Percentiles rank a stretch among this genome's conserved stretches.
These are phyloP conservation scores for Brenthis hecate DNA, from an alignment of 2,888 invertebrate genomes.

Conservation along the genomic window DNA sequence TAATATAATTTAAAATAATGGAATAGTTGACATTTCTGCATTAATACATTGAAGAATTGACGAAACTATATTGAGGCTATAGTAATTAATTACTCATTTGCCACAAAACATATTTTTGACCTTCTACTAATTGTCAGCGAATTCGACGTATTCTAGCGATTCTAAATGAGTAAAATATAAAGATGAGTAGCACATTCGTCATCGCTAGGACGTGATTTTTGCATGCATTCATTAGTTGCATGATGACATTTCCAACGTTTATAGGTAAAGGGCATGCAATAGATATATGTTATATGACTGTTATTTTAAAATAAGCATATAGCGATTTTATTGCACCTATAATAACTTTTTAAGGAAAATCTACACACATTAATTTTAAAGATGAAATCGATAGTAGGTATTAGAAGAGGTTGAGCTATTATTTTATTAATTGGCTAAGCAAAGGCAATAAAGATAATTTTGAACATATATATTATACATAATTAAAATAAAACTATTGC, in stretches of 20 bases:
- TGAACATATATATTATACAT: no score
- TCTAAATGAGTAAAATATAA: constrained; percentile 8
- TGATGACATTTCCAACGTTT: constrained; percentile 63
- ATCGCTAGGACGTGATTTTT: constrained; percentile 54
- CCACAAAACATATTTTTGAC: constrained; percentile 9
- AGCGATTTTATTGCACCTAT: constrained; percentile 18
- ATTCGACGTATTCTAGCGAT: constrained; percentile 21
- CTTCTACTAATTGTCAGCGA: constrained; percentile 17
- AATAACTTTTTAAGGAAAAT: constrained; percentile 4
- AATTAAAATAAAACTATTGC: no score
- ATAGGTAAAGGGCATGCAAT: constrained; percentile 62
- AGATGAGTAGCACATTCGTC: constrained; percentile 22
- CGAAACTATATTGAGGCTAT: constrained; percentile 12
- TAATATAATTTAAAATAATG: no score
- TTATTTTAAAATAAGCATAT: constrained; percentile 21
- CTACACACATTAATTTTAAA: not conserved
- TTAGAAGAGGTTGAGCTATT: not conserved
- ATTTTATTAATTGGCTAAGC: not conserved
- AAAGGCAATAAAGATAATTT: no score
- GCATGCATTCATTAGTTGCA: constrained; percentile 56
- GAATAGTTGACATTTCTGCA: no score
- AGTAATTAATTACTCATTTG: constrained; percentile 16
- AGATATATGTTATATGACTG: constrained; percentile 20
- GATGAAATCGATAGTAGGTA: not conserved
- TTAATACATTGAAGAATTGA: no score